Conservation (phyloP, 1,140 invertebrate species). For the Drosophila subpulchrella region DNA sequence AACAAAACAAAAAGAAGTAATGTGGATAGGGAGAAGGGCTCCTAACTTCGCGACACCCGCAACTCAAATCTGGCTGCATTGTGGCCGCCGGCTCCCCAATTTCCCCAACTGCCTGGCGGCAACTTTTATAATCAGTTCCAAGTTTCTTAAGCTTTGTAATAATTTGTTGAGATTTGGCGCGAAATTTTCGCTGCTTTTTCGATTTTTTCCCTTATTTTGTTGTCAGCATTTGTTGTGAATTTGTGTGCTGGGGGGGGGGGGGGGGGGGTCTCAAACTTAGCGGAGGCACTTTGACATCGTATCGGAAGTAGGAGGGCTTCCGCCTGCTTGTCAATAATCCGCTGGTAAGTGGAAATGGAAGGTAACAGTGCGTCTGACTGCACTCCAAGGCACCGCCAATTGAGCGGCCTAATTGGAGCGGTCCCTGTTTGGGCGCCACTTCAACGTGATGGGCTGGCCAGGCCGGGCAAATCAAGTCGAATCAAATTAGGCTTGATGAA, state of each 20-base stretch:
- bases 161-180: slow-evolving; percentile 79
- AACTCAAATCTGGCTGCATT: slow-evolving; percentile 51
- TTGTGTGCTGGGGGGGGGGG: slow-evolving; percentile 1
- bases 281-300: slow-evolving; percentile 37
- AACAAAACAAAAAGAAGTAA: slow-evolving; percentile 35
- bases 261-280: slow-evolving; percentile 12
- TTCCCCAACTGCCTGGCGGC: slow-evolving; percentile 17
- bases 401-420: slow-evolving; percentile 39
- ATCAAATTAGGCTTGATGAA: slow-evolving; percentile 22
- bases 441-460: slow-evolving; percentile 3
- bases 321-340: slow-evolving; percentile 14
- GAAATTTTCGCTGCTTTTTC: slow-evolving; percentile 53
- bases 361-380: slow-evolving; percentile 30
- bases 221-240: slow-evolving; percentile 35
- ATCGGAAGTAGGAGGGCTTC: slow-evolving; percentile 15
- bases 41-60: slow-evolving; percentile 19
- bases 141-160: slow-evolving; percentile 78
- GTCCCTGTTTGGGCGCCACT: slow-evolving; percentile 7
- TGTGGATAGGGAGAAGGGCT: not conserved
- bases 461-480: slow-evolving; percentile 18
- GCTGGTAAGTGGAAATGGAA: not conserved
- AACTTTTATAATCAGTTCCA: slow-evolving; percentile 81
- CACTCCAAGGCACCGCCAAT: slow-evolving; percentile 19
- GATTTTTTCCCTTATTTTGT: slow-evolving; percentile 3
- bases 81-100: slow-evolving; percentile 30